Evolutionary conservation across 2,888 invertebrate genomes (phyloP).

Genomic region (Pristionchus maxplancki): DNA sequence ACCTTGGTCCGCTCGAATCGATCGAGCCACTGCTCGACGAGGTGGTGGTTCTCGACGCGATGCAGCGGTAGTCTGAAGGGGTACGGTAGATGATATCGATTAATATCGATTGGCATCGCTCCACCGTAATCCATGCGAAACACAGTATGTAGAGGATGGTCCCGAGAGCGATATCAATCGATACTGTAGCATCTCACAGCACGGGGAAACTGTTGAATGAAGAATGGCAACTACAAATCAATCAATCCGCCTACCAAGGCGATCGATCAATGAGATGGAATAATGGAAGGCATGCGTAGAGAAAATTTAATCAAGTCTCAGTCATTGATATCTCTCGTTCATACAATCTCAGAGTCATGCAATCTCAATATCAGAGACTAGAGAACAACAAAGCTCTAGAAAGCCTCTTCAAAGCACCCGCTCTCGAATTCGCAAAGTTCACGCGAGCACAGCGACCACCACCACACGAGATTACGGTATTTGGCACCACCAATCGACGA

Average conservation of each 20-base stretch:
- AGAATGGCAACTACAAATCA: too few species aligned
- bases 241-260: too few species aligned
- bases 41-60: constrained; percentile 71
- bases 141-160: not conserved
- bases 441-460: not conserved
- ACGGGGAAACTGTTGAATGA: too few species aligned
- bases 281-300: too few species aligned
- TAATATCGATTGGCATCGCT: not conserved
- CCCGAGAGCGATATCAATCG: too few species aligned
- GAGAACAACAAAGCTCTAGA: not conserved
- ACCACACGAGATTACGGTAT: constrained; percentile 24
- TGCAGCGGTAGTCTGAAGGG: constrained; percentile 71
- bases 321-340: too few species aligned
- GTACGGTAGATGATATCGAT: not conserved
- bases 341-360: too few species aligned
- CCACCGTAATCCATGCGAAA: not conserved
- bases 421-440: constrained; percentile 11
- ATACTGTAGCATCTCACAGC: too few species aligned
- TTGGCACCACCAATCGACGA: constrained; percentile 19
- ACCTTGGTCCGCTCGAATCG: constrained; percentile 71
- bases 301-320: too few species aligned
- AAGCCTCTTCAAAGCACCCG: constrained; percentile 18
- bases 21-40: constrained; percentile 76
- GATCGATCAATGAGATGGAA: too few species aligned
- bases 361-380: not conserved